These are phyloP conservation scores for Hybognathus amarus DNA, from an alignment of 2,797 vertebrate genomes.

Conservation along the genomic window DNA sequence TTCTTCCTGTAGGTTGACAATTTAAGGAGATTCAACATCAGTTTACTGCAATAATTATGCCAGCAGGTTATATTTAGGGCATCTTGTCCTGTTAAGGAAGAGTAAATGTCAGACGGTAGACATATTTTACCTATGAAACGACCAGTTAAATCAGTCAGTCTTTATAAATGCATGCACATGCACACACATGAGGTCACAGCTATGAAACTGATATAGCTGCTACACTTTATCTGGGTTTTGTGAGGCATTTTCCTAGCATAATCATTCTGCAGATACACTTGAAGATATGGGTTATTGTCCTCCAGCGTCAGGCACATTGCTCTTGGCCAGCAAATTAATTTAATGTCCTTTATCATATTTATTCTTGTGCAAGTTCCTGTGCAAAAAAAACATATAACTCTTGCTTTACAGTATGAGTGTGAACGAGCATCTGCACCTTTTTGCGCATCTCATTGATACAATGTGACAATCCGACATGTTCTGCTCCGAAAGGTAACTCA, in stretches of 20 bases:
- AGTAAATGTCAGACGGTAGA: not conserved
- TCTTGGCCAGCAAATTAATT: slow-evolving; percentile 54
- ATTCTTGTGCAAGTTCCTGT: slow-evolving; percentile 21
- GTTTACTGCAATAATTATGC: slow-evolving; percentile 10
- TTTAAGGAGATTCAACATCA: not conserved
- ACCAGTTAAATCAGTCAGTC: slow-evolving; percentile 15
- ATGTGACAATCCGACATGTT: slow-evolving; percentile 52
- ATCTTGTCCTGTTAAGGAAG: not conserved
- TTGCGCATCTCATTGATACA: slow-evolving; percentile 24
- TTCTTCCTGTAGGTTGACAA: not conserved
- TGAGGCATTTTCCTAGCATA: slow-evolving; percentile 36
- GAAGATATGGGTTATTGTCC: slow-evolving; percentile 41
- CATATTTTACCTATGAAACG: not conserved
- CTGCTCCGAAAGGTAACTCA: slow-evolving; percentile 52
- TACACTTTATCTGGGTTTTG: slow-evolving; percentile 13
- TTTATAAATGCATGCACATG: slow-evolving; percentile 9
- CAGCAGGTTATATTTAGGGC: not conserved
- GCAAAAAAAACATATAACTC: slow-evolving; percentile 14
- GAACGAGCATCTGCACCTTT: slow-evolving; percentile 1
- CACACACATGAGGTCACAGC: slow-evolving; percentile 14
- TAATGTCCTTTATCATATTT: slow-evolving; percentile 50
- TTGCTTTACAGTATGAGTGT: not conserved
- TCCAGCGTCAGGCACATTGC: slow-evolving; percentile 14
- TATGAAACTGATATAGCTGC: slow-evolving; percentile 33
- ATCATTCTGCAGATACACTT: slow-evolving; percentile 20